Percentiles rank a stretch among this genome's conserved stretches.
Conservation (phyloP, 2,113 vertebrate species). For the Sialia sialis region DNA sequence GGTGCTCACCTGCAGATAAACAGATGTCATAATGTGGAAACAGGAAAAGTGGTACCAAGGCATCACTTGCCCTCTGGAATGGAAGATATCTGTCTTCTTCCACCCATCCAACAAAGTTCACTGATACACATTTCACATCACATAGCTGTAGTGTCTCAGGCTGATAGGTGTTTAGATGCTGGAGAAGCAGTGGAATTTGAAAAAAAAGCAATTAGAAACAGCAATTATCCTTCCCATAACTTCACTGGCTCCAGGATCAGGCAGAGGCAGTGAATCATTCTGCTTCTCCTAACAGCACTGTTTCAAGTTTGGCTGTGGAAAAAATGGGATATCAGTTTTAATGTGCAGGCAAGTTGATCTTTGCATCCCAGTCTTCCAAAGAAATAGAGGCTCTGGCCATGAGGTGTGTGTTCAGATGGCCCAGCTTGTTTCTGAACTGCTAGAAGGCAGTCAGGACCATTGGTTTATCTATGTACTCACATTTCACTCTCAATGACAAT, state of each 20-base stretch:
- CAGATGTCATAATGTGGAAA: background rate
- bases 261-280: background rate
- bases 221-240: background rate
- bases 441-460: background rate
- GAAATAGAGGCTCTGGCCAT: background rate
- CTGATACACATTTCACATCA: background rate
- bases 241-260: background rate
- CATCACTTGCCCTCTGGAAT: background rate
- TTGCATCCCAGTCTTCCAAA: background rate
- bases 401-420: fast-evolving
- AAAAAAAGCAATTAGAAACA: background rate
- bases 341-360: background rate
- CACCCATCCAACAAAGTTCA: background rate
- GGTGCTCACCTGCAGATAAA: background rate
- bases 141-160: background rate
- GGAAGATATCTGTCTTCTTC: background rate
- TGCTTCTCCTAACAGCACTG: background rate
- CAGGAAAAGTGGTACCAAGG: background rate
- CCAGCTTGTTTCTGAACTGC: background rate
- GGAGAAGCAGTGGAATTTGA: background rate
- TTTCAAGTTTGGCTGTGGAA: background rate
- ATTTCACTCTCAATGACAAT: background rate
- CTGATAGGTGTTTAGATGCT: background rate
- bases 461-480: background rate
- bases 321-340: background rate